phyloP scores from a whole-genome alignment of 2,113 vertebrate genomes.

The Rhegmatorhina hoffmannsi region DNA sequence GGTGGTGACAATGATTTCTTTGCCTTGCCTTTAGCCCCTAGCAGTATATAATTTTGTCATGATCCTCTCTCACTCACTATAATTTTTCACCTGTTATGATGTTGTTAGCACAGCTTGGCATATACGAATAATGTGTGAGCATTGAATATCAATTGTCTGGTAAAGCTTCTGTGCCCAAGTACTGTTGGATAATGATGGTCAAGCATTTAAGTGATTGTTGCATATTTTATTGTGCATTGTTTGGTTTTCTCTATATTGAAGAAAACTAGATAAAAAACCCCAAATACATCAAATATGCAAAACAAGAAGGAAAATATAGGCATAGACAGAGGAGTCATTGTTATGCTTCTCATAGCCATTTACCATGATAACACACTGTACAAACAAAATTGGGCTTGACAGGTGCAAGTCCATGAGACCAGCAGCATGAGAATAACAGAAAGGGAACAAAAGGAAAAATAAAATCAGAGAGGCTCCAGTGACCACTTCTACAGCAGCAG shows the following conservation, averaged over 20 bases:
- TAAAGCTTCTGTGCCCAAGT: background rate
- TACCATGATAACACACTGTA: accelerated
- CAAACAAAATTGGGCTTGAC: background rate
- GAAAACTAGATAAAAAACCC: accelerated
- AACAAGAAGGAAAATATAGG: background rate
- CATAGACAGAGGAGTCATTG: background rate
- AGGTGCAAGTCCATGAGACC: background rate
- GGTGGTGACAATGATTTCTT: background rate
- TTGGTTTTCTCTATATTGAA: background rate
- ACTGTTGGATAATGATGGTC: background rate
- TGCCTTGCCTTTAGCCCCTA: background rate
- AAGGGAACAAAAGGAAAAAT: background rate
- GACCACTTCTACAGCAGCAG: background rate
- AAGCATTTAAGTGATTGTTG: background rate
- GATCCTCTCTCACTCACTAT: background rate
- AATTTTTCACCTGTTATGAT: background rate
- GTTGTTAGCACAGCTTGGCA: background rate
- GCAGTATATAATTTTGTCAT: background rate
- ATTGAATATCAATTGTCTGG: background rate
- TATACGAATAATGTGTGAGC: accelerated
- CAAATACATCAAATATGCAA: background rate
- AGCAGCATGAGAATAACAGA: background rate
- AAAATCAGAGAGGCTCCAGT: background rate
- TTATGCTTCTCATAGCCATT: background rate
- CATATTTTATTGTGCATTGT: background rate